Conservation (phyloP, 2,888 invertebrate genomes). For the Pyrrhosoma nymphula region DNA sequence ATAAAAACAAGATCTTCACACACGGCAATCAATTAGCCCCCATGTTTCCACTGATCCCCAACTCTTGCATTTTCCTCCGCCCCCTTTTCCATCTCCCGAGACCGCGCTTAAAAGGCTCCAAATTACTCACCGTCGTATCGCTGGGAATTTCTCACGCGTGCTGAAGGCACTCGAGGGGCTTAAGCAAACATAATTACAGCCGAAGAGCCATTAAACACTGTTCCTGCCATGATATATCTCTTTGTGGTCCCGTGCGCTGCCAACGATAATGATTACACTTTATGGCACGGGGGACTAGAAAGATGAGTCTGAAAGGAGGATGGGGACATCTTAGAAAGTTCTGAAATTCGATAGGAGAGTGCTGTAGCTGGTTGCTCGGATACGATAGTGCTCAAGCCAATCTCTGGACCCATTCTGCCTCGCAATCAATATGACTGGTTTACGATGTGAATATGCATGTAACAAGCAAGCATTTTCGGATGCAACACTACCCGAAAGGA, state of each 20-base stretch:
- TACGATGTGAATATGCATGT: too few species aligned
- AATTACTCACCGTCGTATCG: constrained; percentile 48
- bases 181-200: constrained; percentile 37
- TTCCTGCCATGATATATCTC: constrained; percentile 35
- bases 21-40: neutral
- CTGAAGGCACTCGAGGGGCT: neutral
- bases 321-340: neutral
- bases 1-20: neutral
- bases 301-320: neutral
- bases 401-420: too few species aligned
- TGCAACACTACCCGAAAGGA: too few species aligned
- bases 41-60: neutral
- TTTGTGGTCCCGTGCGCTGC: neutral
- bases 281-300: neutral
- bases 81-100: neutral
- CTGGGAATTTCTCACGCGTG: constrained; percentile 24
- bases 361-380: neutral
- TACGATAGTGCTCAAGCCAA: too few species aligned
- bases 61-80: neutral
- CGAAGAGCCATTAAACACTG: constrained; percentile 33
- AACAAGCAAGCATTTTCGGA: too few species aligned
- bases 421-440: too few species aligned
- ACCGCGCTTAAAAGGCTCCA: constrained; percentile 21
- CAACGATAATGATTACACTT: neutral
- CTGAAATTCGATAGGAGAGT: neutral